Evolutionary conservation across 2,113 vertebrate genomes (phyloP), one percentile per base, ranked within the genome.

Genomic region (Daboia siamensis): DNA sequence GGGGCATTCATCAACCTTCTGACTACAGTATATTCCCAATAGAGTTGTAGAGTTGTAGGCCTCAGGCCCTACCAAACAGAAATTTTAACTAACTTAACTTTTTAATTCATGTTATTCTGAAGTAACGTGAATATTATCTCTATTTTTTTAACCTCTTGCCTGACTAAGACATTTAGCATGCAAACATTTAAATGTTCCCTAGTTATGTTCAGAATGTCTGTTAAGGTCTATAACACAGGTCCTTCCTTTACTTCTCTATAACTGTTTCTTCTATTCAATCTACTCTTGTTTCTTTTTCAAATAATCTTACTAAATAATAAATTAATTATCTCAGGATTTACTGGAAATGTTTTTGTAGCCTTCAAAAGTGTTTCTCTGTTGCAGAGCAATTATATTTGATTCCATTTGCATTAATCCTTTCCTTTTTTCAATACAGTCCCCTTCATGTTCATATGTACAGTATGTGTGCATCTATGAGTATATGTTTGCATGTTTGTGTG

Each of bases 1-100:
- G 98, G 98, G 98, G 98, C 98, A 98, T 98, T 99, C 98, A 98
- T 99, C 98, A 99, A 98, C 97, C 98, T 97, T 97, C 97, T 91
- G 89, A 98, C 98, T 98, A 95, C 96, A 98, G 96, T 95, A 95
- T 96, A 97, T 98, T 98, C 98, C 98, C 98, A 97, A 15, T 23
- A 96, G 98, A 98, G 97, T 96, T 97, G 97, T 97, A 97, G 97
- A 98, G 97, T 96, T 97, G 97, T 97, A 97, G 97, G 97, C 98
- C 98, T 97, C 97, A 97, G 98, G 98, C 97, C 97, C 97, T 97
- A 98, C 97, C 97, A 98, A 98, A 98, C 97, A 98, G 97, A 97
- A 98, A 98, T 98, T 98, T 98, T 97, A 98, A 97, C 97, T 97
- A 97, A 97, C 97, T 98, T 95, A 97, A 96, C 97, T 97, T 98